A percentile compares a stretch with the other conserved stretches of the same genome.
Conservation (phyloP, 2,888 invertebrate species). For the Athalia cordata region DNA sequence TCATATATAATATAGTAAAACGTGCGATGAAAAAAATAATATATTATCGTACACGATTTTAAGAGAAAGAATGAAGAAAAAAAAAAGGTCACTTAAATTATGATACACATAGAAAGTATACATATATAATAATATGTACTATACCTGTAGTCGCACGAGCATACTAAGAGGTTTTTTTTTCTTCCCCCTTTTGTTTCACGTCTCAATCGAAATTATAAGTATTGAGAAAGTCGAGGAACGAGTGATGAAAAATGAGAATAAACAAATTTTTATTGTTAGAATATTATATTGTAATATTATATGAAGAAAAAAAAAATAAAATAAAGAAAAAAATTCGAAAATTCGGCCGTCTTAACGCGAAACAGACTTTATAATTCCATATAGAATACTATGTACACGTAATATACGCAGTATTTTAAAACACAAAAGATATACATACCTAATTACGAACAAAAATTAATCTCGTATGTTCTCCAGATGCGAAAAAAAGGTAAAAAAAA, state of each 20-base stretch:
- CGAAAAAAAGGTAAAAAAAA: conserved; percentile 46
- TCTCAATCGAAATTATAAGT: conserved; percentile 17
- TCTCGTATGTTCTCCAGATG: conserved; percentile 35
- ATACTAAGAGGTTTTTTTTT: no score
- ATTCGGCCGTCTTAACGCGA: conserved; percentile 66
- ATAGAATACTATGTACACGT: conserved; percentile 58
- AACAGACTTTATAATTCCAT: conserved; percentile 60
- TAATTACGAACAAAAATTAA: conserved; percentile 49
- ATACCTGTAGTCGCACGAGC: no score
- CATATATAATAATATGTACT: not conserved
- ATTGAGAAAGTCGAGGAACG: conserved; percentile 23
- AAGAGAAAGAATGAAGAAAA: no score
- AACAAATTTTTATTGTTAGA: not conserved
- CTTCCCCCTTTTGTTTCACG: not conserved
- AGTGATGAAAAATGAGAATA: conserved; percentile 28
- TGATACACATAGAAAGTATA: not conserved
- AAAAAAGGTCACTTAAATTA: no score
- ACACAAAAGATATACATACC: conserved; percentile 3
- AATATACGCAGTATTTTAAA: conserved; percentile 67
- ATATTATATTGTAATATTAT: conserved; percentile 2
- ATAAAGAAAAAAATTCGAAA: conserved; percentile 39
- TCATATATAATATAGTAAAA: not conserved
- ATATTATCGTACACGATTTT: no score
- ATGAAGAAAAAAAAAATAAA: conserved; percentile 40
- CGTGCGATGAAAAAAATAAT: no score